Evolutionary conservation across 2,888 invertebrate species (phyloP).

Genomic region (Lithophane leautieri): DNA sequence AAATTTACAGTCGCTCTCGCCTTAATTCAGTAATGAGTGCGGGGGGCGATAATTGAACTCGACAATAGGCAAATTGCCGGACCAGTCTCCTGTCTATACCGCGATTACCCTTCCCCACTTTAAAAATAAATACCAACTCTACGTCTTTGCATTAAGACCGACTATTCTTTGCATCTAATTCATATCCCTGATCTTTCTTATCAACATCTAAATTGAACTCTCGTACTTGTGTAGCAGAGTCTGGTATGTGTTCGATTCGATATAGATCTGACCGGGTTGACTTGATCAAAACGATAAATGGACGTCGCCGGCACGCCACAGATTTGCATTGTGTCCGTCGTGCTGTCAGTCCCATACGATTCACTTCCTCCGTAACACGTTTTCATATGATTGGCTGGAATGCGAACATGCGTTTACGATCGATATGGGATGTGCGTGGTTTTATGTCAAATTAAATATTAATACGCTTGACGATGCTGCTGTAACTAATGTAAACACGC

Average conservation of each 20-base stretch:
- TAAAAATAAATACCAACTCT: slow-evolving; percentile 71
- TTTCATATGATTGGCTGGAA: slow-evolving; percentile 78
- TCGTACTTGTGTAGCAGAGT: slow-evolving; percentile 76
- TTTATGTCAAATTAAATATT: slow-evolving; percentile 60
- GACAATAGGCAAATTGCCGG: slow-evolving; percentile 89
- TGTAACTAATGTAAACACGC: slow-evolving; percentile 39
- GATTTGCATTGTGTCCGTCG: slow-evolving; percentile 86
- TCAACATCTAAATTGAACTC: slow-evolving; percentile 80
- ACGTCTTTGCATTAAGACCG: slow-evolving; percentile 67
- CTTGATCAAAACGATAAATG: slow-evolving; percentile 79
- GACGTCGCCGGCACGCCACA: slow-evolving; percentile 78
- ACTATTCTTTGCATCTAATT: slow-evolving; percentile 65
- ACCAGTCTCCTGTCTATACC: slow-evolving; percentile 79
- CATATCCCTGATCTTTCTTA: slow-evolving; percentile 70
- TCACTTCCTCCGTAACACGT: slow-evolving; percentile 79
- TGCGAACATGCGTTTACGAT: slow-evolving; percentile 73
- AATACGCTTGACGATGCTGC: slow-evolving; percentile 25
- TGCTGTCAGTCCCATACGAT: slow-evolving; percentile 81
- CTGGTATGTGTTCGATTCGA: slow-evolving; percentile 71
- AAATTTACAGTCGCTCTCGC: slow-evolving; percentile 86
- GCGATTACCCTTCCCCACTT: slow-evolving; percentile 66
- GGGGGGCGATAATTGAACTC: slow-evolving; percentile 90
- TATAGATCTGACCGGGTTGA: slow-evolving; percentile 71
- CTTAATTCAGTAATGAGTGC: slow-evolving; percentile 90
- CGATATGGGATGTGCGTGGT: slow-evolving; percentile 67